Evolutionary conservation across 1,140 invertebrate species (phyloP), one percentile per base, ranked within the genome.

Genomic region (Antheraea mylitta): DNA sequence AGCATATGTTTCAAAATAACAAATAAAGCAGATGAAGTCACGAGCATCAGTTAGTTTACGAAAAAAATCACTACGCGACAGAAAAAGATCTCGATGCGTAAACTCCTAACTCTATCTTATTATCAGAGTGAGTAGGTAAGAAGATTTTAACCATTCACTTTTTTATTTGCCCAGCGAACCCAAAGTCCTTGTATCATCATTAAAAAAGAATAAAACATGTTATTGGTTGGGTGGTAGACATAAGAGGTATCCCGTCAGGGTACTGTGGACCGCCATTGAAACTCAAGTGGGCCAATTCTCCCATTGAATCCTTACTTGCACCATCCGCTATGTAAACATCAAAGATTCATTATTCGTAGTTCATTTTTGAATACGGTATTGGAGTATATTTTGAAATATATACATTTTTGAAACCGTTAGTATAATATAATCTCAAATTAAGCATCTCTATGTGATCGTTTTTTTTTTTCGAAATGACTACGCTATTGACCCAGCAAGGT

Each of bases 261-360:
- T 18, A 48, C 78, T 70, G 74, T 74, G 76, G 70, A 75, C 67
- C 69, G 71, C 75, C 67, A 82, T 88, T 90, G 82, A 87, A 67
- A 38, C 42, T 90, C 74, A 63, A 89, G 88, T 88, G 83, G 88
- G 83, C 85, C 85, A 89, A 90, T 90, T 90, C 84, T 85, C 76
- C 82, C 78, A 88, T 89, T 85, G 75, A 87, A 74, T 71, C 62
- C 69, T 67, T 76, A 82, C 81, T 87, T 86, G 80, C 73, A 69
- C 85, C 85, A 83, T 85, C 81, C 80, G 78, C 78, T 82, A 70
- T 83, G 84, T 88, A 89, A 89, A 90, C 85, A 90, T 69, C 70
- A 59, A 3, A 7, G 74, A 77, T 72, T 66, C n/a, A 68, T 71
- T 18, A 18, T 18, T 63, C 8, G 48, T 11, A 18, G 18, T 38